Evolutionary conservation across 2,888 invertebrate species (phyloP).

Genomic region (Myopa testacea): DNA sequence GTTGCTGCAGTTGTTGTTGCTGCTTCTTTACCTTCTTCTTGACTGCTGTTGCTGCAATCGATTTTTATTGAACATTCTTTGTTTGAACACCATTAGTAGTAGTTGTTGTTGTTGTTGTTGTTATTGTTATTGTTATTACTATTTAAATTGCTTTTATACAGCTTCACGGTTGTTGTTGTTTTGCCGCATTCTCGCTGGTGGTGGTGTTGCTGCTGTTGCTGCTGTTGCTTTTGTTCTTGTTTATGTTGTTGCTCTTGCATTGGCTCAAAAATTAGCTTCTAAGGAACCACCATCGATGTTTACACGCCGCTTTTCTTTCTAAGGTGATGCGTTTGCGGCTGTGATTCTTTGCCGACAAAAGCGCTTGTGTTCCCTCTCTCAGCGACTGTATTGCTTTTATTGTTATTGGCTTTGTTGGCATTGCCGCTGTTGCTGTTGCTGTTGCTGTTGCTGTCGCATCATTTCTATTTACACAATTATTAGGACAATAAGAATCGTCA

Average conservation of each 20-base stretch:
- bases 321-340: not conserved
- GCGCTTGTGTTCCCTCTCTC: not conserved
- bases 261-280: conserved; percentile 60
- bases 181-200: conserved; percentile 21
- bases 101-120: conserved; percentile 63
- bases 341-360: conserved; percentile 24
- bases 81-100: conserved; percentile 63
- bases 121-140: conserved; percentile 64
- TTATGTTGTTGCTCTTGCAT: conserved; percentile 37
- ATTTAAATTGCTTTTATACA: conserved; percentile 60
- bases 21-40: not conserved
- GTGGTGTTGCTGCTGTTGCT: conserved; percentile 42
- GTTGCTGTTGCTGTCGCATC: conserved; percentile 53
- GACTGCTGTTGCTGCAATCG: conserved; percentile 5
- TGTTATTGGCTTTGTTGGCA: conserved; percentile 1
- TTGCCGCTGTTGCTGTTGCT: conserved; percentile 1
- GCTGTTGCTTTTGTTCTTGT: conserved; percentile 12
- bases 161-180: not conserved
- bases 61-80: conserved; percentile 37
- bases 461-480: conserved; percentile 66
- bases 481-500: conserved; percentile 58
- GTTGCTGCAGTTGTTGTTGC: not conserved
- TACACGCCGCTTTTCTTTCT: not conserved
- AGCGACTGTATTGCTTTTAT: not conserved
- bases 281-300: conserved; percentile 40